These are phyloP conservation scores for Etheostoma perlongum DNA, from an alignment of 2,797 vertebrate genomes.

Conservation along the genomic window DNA sequence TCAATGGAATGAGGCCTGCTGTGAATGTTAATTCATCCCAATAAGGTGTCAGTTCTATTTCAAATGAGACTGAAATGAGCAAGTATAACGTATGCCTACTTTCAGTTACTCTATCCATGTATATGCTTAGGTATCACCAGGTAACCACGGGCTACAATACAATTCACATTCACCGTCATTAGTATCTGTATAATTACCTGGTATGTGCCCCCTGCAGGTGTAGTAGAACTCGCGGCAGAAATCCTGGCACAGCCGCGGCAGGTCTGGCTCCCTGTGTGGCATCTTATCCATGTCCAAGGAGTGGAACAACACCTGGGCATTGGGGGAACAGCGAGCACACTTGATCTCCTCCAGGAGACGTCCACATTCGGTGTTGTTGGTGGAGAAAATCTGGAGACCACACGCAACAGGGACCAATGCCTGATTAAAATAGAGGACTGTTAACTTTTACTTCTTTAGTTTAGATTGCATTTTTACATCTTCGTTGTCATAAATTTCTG, in stretches of 20 bases:
- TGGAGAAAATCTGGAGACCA: conserved; percentile 93
- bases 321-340: conserved; percentile 97
- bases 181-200: conserved; percentile 89
- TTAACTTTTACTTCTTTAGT: conserved; percentile 44
- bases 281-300: conserved; percentile 89
- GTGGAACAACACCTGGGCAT: conserved; percentile 96
- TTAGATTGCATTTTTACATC: conserved; percentile 29
- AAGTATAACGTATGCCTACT: background rate
- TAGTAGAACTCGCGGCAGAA: conserved; percentile 99
- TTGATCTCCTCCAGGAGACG: conserved; percentile 97
- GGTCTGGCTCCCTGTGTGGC: conserved; percentile 90
- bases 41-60: conserved; percentile 39
- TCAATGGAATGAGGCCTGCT: conserved; percentile 42
- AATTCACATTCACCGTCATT: conserved; percentile 38
- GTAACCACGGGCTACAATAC: conserved; percentile 55
- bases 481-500: conserved; percentile 23
- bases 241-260: conserved; percentile 95
- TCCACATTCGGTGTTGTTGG: conserved; percentile 98
- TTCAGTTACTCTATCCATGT: conserved; percentile 10
- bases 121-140: conserved; percentile 34
- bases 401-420: conserved; percentile 56
- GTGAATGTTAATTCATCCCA: conserved; percentile 52
- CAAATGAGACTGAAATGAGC: conserved; percentile 19
- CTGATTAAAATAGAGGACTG: conserved; percentile 55
- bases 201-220: conserved; percentile 95